Evolutionary conservation across 1,140 invertebrate species (phyloP), one percentile per base, ranked within the genome.

Genomic region (Pseudomyrmex dendroicus): DNA sequence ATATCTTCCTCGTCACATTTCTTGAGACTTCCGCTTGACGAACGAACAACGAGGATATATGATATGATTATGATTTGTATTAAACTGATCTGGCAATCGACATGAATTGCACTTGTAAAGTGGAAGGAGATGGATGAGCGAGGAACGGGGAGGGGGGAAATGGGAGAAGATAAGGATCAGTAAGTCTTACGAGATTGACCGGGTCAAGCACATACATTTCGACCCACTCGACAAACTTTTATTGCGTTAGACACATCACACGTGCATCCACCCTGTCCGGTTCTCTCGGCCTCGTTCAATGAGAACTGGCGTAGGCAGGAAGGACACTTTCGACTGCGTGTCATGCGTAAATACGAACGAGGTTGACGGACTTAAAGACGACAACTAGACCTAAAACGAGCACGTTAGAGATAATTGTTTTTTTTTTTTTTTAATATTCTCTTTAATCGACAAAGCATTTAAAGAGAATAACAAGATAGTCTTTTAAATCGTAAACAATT

Each of bases 121-220:
- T 56, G 59, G 70, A 62, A 66, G 83, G 44, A 12, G 59, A 63
- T 54, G 80, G 59, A 22, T 20, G 12, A 9, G 8, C 20, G 44
- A 8, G 8, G 56, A 44, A 35, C 35, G 35, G 35, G 5, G 7
- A 7, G 0, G 35, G 5, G 35, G 35, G 35, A 54, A 64, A 46
- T 44, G 70, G 61, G 68, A 73, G 72, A 25, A 22, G 84, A 86
- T 70, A 82, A 89, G 78, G 84, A 90, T 90, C 87, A 83, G 88
- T 89, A 88, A 12, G 50, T 88, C 88, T 90, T 90, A 88, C 72
- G 84, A 88, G 90, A 91, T 92, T 91, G 91, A 92, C 91, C 90
- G 88, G 89, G 90, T 92, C 90, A 93, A 92, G 90, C 92, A 86
- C 92, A 92, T 93, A 91, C 88, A 89, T 92, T 91, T 91, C 90